Conservation (phyloP, 1,140 invertebrate species). For the Vanessa atalanta region DNA sequence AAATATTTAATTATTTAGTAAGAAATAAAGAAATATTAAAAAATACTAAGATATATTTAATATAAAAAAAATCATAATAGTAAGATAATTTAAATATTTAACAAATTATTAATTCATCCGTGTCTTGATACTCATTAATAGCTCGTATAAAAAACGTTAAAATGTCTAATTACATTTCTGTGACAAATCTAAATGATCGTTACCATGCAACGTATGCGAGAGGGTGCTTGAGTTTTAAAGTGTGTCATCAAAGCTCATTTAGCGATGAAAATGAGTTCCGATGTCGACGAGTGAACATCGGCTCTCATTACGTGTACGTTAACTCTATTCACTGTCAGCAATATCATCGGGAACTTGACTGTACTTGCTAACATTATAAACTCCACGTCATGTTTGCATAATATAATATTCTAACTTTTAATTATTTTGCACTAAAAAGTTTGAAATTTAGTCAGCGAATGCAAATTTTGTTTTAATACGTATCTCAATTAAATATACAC, state of each 20-base stretch:
- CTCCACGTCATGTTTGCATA: background rate
- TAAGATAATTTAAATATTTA: too few relatives aligned
- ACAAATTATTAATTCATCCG: too few relatives aligned
- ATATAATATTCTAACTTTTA: too few relatives aligned
- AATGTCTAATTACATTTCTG: background rate
- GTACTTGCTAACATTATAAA: background rate
- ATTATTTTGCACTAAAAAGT: too few relatives aligned
- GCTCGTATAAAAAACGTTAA: background rate
- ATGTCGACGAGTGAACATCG: constrained; percentile 35
- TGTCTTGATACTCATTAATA: too few relatives aligned
- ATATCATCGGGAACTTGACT: background rate
- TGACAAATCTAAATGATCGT: constrained; percentile 6
- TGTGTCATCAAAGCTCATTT: constrained; percentile 40
- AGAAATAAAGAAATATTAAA: background rate
- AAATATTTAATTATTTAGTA: background rate
- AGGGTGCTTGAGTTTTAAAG: constrained; percentile 26
- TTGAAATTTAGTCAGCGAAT: too few relatives aligned
- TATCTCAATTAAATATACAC: too few relatives aligned
- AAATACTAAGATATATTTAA: too few relatives aligned
- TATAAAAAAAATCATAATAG: too few relatives aligned
- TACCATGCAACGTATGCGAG: constrained; percentile 19
- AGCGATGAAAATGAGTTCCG: constrained; percentile 28
- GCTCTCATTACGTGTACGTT: constrained; percentile 29
- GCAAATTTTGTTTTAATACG: too few relatives aligned
- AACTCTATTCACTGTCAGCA: constrained; percentile 15